Percentiles rank a stretch among this genome's conserved stretches.
Conservation (phyloP, 2,113 vertebrate genomes). For the Psammodynastes pulverulentus region DNA sequence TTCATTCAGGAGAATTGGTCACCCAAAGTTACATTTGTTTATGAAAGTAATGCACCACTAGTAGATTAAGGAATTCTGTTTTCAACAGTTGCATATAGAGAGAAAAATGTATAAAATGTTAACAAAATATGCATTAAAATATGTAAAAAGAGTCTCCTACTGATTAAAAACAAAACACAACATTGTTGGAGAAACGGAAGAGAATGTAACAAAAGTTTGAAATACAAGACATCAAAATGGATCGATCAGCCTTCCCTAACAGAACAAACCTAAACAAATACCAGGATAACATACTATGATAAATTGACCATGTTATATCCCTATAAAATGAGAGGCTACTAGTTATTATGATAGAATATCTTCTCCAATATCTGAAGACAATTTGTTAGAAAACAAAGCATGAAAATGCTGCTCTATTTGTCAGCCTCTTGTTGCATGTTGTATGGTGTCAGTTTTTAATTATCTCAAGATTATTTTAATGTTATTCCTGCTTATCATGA, state of each 20-base stretch:
- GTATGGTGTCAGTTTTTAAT: not conserved
- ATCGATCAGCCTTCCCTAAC: not conserved
- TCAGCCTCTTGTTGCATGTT: not conserved
- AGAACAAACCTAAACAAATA: not conserved
- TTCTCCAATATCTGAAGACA: not conserved
- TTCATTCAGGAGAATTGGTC: not conserved
- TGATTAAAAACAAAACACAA: not conserved
- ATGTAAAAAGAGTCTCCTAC: not conserved
- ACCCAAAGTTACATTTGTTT: not conserved
- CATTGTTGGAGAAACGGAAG: not conserved
- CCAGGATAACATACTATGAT: not conserved
- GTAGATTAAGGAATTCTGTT: not conserved
- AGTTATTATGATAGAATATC: not conserved
- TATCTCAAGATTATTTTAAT: not conserved
- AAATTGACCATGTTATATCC: not conserved
- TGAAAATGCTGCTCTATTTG: not conserved
- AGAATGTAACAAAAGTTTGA: not conserved
- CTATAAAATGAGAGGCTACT: not conserved
- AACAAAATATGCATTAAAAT: not conserved
- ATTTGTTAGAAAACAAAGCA: not conserved
- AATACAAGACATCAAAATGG: not conserved
- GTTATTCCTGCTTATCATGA: not conserved
- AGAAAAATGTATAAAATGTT: not conserved
- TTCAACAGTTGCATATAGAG: not conserved
- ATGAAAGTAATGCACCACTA: not conserved